phyloP scores from a whole-genome alignment of 2,888 invertebrate genomes.

The Salticus scenicus region DNA sequence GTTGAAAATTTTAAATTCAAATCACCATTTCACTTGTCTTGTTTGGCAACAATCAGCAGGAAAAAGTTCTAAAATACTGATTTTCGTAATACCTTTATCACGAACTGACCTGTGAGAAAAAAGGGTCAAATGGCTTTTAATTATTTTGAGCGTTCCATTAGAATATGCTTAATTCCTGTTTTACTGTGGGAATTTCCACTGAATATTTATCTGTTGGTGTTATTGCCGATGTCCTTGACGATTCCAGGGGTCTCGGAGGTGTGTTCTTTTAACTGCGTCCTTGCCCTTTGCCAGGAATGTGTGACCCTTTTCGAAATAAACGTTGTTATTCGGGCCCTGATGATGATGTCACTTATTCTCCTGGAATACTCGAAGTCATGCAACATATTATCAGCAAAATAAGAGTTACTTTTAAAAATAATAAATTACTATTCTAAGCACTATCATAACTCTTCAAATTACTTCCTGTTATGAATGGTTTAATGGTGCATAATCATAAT shows the following conservation, averaged over 20 bases:
- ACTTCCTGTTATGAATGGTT: constrained; percentile 7
- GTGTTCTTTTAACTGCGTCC: neutral
- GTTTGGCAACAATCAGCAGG: too few relatives aligned
- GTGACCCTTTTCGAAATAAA: neutral
- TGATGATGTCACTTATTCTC: neutral
- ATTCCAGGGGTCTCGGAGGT: neutral
- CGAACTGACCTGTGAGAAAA: neutral
- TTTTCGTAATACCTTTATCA: neutral
- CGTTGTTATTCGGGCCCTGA: neutral
- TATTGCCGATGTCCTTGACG: neutral
- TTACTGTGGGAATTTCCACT: neutral
- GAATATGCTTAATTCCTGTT: neutral
- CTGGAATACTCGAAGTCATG: too few relatives aligned
- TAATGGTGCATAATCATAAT: constrained; percentile 1
- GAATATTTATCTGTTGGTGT: neutral
- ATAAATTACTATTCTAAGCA: neutral
- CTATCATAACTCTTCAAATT: neutral
- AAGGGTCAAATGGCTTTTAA: neutral
- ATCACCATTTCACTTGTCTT: neutral
- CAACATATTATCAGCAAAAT: too few relatives aligned
- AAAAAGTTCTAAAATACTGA: neutral
- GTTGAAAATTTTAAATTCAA: neutral
- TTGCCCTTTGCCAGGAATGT: neutral
- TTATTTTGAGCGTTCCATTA: neutral
- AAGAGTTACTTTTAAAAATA: too few relatives aligned